Evolutionary conservation across 2,797 vertebrate genomes (phyloP).

Genomic region (Monodelphis domestica): DNA sequence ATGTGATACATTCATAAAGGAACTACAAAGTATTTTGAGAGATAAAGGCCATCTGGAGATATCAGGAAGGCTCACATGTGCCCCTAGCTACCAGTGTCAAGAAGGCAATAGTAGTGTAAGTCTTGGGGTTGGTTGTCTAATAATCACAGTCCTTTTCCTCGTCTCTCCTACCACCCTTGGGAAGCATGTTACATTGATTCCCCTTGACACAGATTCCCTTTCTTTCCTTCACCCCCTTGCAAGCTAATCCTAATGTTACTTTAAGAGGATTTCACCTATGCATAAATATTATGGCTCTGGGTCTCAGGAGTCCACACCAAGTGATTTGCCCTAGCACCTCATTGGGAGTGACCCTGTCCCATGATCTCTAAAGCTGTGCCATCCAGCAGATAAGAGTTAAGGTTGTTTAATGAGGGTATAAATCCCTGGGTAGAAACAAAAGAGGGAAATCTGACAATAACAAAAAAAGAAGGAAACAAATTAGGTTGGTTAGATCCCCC

Average conservation of each 20-base stretch:
- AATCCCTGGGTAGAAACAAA: not conserved
- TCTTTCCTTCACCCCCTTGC: not conserved
- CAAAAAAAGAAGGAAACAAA: conserved; percentile 27
- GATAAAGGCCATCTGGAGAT: not conserved
- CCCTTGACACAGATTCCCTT: conserved; percentile 38
- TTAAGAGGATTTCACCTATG: not conserved
- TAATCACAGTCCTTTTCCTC: not conserved
- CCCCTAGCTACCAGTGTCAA: not conserved
- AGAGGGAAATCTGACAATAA: conserved; percentile 8
- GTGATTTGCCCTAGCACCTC: not conserved
- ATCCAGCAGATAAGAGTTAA: not conserved
- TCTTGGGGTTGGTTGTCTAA: not conserved
- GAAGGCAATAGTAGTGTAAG: not conserved
- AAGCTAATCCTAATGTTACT: not conserved
- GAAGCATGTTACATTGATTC: not conserved
- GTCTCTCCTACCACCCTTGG: not conserved
- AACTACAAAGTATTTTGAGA: not conserved
- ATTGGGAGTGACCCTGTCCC: not conserved
- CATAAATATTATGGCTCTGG: not conserved
- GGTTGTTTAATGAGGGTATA: not conserved
- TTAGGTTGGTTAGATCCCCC: not conserved
- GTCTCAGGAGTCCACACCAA: not conserved
- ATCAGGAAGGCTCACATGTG: not conserved
- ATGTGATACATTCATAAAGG: not conserved
- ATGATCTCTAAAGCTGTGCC: not conserved